Evolutionary conservation across 2,888 invertebrate species (phyloP).

Genomic region (Apamea anceps): DNA sequence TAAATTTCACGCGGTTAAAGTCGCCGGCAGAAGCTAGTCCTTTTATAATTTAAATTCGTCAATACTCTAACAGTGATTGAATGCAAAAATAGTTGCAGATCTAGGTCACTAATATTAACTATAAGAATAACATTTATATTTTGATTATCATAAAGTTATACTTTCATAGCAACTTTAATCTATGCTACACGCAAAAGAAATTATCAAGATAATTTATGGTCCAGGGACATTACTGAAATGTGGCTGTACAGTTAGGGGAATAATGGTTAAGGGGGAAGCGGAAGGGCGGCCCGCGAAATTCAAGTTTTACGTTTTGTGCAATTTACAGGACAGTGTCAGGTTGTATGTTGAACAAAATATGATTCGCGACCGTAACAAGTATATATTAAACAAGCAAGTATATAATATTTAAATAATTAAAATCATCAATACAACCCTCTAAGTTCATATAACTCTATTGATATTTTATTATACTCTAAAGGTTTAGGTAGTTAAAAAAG

Average conservation of each 20-base stretch:
- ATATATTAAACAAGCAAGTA: too few relatives aligned
- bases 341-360: not conserved
- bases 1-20: not conserved
- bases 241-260: not conserved
- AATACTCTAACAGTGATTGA: slow-evolving; percentile 35
- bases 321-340: not conserved
- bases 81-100: slow-evolving; percentile 66
- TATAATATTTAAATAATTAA: too few relatives aligned
- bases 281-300: not conserved
- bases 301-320: too few relatives aligned
- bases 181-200: not conserved
- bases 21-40: not conserved
- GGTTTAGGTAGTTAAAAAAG: too few relatives aligned
- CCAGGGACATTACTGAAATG: not conserved
- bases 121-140: slow-evolving; percentile 57
- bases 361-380: too few relatives aligned
- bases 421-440: too few relatives aligned
- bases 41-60: slow-evolving; percentile 41
- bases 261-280: not conserved
- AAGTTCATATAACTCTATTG: too few relatives aligned
- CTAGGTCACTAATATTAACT: slow-evolving; percentile 51
- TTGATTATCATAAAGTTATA: slow-evolving; percentile 34
- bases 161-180: slow-evolving; percentile 16
- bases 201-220: slow-evolving; percentile 4
- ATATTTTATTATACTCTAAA: too few relatives aligned